phyloP scores from a whole-genome alignment of 37 sponge, comb jelly and placozoan genomes.

The Ianthella basta region DNA sequence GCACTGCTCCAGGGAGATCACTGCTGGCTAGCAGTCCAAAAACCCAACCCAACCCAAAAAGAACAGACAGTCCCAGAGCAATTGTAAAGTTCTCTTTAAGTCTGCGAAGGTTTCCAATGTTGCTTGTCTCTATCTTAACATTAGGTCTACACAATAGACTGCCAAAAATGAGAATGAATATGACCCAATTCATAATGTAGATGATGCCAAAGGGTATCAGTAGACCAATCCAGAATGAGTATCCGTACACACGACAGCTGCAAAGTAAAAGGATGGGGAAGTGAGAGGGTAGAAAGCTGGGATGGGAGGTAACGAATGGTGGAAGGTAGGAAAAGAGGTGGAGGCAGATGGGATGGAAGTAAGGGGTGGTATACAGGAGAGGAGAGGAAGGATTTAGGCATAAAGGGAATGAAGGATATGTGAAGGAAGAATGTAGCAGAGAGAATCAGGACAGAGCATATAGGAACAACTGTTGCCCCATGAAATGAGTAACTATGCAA shows the following conservation, averaged over 20 bases:
- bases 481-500: too few relatives aligned
- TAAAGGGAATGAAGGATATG: not conserved
- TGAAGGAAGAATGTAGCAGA: not conserved
- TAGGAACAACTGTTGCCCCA: too few relatives aligned
- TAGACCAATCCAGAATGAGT: conserved; percentile 57
- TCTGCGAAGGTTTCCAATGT: not conserved
- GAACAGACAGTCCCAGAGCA: conserved; percentile 31
- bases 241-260: conserved; percentile 55
- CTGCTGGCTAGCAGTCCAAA: conserved; percentile 35
- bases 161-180: conserved; percentile 42
- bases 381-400: not conserved
- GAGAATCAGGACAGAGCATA: too few relatives aligned
- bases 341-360: too few relatives aligned
- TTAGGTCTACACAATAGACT: conserved; percentile 25
- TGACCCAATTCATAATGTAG: conserved; percentile 63
- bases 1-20: not conserved
- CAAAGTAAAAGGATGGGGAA: not conserved
- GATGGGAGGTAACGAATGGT: too few relatives aligned
- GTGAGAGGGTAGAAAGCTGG: too few relatives aligned
- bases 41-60: conserved; percentile 53
- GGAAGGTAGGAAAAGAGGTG: too few relatives aligned
- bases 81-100: conserved; percentile 14
- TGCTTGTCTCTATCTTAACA: not conserved
- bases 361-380: too few relatives aligned
- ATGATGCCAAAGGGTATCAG: conserved; percentile 53